Evolutionary conservation across 2,797 vertebrate species (phyloP).

Genomic region (Mormyrops boulengeri): DNA sequence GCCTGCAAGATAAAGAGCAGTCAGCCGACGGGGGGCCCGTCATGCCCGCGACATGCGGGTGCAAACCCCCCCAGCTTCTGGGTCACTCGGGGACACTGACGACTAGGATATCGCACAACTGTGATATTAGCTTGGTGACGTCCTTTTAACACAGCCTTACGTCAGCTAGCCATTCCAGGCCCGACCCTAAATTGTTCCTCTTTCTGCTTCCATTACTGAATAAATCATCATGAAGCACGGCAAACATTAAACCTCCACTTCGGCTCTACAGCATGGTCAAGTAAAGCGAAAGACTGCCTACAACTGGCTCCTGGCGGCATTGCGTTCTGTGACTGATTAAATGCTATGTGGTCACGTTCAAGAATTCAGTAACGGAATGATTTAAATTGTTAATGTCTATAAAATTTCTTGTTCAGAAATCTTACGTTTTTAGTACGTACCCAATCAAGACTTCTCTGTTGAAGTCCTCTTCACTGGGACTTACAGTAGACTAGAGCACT

Average conservation of each 20-base stretch:
- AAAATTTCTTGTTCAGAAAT: not conserved
- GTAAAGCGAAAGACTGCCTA: not conserved
- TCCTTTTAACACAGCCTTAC: not conserved
- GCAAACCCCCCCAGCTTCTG: not conserved
- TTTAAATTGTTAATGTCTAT: not conserved
- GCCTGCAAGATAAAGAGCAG: conserved; percentile 38
- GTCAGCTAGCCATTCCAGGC: not conserved
- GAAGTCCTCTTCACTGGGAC: not conserved
- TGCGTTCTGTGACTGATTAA: not conserved
- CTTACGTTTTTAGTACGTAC: not conserved
- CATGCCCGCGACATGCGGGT: not conserved
- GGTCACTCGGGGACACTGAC: not conserved
- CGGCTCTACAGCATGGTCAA: not conserved
- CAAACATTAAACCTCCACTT: not conserved
- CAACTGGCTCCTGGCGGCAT: not conserved
- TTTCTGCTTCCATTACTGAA: not conserved
- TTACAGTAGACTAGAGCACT: not conserved
- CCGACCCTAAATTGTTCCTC: not conserved
- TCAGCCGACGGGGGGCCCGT: not conserved
- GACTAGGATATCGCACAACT: not conserved
- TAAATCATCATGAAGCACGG: not conserved
- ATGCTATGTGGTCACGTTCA: not conserved
- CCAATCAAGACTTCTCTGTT: not conserved
- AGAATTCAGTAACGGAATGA: not conserved
- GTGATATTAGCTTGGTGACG: not conserved